Conservation (phyloP, 1,140 invertebrate species). For the Schlechtendalia chinensis region DNA sequence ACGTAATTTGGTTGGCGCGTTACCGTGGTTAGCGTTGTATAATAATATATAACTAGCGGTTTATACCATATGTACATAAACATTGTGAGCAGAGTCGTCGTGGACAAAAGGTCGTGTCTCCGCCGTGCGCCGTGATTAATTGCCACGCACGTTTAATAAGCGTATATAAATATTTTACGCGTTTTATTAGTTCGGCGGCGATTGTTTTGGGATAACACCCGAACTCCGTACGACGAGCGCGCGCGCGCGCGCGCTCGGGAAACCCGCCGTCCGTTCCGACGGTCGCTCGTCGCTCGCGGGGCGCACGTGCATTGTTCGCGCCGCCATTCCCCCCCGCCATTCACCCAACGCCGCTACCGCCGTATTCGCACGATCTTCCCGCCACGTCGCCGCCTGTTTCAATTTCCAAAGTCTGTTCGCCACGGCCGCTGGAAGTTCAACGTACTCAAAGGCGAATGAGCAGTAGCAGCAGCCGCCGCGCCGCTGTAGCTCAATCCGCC, state of each 20-base stretch:
- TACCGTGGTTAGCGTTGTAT: too few relatives aligned
- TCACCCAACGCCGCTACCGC: background rate
- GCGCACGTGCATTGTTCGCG: constrained; percentile 31
- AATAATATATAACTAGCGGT: too few relatives aligned
- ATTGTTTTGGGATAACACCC: constrained; percentile 24
- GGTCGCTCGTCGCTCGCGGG: constrained; percentile 14
- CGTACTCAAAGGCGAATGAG: constrained; percentile 30
- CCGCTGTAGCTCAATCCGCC: background rate
- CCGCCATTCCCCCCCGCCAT: background rate
- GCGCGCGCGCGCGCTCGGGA: background rate
- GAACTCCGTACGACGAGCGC: background rate
- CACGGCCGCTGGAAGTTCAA: constrained; percentile 10
- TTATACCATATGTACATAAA: background rate
- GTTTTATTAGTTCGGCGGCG: constrained; percentile 1
- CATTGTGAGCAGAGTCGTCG: background rate
- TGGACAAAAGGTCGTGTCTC: background rate
- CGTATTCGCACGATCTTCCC: too few relatives aligned
- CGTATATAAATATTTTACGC: background rate
- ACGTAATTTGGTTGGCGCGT: too few relatives aligned
- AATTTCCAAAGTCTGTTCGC: constrained; percentile 17
- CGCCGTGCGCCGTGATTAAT: constrained; percentile 5
- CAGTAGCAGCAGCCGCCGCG: background rate
- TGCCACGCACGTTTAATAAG: background rate
- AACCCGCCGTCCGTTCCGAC: background rate
- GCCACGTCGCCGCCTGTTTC: constrained; percentile 5